These are phyloP conservation scores for Sympetrum striolatum DNA, from an alignment of 2,888 invertebrate genomes.

Conservation along the genomic window DNA sequence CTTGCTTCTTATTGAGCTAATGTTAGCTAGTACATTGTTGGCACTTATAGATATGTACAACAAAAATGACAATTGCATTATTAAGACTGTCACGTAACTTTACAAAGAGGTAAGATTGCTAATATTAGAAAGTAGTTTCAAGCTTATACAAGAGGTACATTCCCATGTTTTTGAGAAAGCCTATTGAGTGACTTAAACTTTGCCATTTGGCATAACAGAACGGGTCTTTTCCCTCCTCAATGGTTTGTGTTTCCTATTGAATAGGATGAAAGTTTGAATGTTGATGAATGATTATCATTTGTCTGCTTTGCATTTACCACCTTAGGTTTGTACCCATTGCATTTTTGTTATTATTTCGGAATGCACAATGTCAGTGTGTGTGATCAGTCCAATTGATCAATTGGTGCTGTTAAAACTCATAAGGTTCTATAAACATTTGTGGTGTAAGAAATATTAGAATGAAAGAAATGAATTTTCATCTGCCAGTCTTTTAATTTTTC, in stretches of 20 bases:
- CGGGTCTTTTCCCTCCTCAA: conserved; percentile 39
- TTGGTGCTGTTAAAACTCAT: conserved; percentile 20
- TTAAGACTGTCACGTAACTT: conserved; percentile 6
- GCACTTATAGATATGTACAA: neutral
- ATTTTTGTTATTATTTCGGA: neutral
- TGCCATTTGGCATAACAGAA: conserved; percentile 25
- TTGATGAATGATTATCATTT: conserved; percentile 27
- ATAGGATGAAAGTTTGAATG: conserved; percentile 34
- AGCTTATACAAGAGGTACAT: conserved; percentile 13
- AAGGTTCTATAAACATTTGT: neutral
- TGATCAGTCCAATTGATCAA: conserved; percentile 25
- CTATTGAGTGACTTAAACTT: conserved; percentile 43
- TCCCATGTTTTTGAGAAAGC: conserved; percentile 16
- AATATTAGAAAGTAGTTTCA: neutral
- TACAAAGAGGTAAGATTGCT: neutral
- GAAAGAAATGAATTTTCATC: conserved; percentile 32
- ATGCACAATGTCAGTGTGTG: conserved; percentile 25
- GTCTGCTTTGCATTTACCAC: conserved; percentile 38
- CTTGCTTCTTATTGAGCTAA: conserved; percentile 21
- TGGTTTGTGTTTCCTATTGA: conserved; percentile 40
- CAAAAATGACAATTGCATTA: neutral
- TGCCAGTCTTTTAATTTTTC: conserved; percentile 44
- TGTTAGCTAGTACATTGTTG: conserved; percentile 18
- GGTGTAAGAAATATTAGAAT: neutral
- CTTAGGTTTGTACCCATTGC: conserved; percentile 8